Evolutionary conservation across 2,888 invertebrate species (phyloP).

Genomic region (Platycheirus rosarum): DNA sequence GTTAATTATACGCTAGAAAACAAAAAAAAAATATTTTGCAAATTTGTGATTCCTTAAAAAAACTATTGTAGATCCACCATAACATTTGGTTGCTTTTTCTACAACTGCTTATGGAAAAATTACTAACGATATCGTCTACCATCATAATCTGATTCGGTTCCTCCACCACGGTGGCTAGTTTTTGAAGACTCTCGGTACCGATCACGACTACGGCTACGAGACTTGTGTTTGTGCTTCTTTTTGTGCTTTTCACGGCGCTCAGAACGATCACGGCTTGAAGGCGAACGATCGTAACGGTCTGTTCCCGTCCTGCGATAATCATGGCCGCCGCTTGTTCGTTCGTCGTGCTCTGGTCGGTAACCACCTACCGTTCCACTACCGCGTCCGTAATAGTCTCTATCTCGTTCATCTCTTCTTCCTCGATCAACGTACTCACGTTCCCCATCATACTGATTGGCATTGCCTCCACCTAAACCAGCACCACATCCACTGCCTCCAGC

Average conservation of each 20-base stretch:
- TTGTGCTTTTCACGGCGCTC: conserved; percentile 80
- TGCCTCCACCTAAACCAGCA: conserved; percentile 37
- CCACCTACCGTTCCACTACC: conserved; percentile 73
- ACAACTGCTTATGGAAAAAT: conserved; percentile 28
- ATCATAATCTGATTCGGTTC: conserved; percentile 51
- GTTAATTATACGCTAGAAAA: conserved; percentile 51
- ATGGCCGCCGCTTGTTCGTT: conserved; percentile 75
- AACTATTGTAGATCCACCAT: conserved; percentile 34
- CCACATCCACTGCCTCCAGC: conserved; percentile 41
- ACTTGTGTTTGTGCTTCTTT: conserved; percentile 81
- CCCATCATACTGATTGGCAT: conserved; percentile 75
- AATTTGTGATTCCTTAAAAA: conserved; percentile 51
- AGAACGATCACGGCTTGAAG: conserved; percentile 75
- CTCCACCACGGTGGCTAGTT: conserved; percentile 45
- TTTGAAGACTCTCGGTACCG: conserved; percentile 68
- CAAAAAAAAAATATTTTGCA: conserved; percentile 28
- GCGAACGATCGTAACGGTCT: conserved; percentile 77
- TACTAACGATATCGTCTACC: conserved; percentile 61
- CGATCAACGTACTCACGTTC: conserved; percentile 81
- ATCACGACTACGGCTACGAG: conserved; percentile 78
- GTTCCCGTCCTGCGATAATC: conserved; percentile 72
- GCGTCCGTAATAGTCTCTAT: conserved; percentile 75
- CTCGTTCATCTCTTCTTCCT: conserved; percentile 76
- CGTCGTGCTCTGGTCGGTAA: conserved; percentile 80
- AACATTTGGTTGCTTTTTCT: conserved; percentile 29